Conservation (phyloP, 2,113 vertebrate genomes). For the Noctilio leporinus region DNA sequence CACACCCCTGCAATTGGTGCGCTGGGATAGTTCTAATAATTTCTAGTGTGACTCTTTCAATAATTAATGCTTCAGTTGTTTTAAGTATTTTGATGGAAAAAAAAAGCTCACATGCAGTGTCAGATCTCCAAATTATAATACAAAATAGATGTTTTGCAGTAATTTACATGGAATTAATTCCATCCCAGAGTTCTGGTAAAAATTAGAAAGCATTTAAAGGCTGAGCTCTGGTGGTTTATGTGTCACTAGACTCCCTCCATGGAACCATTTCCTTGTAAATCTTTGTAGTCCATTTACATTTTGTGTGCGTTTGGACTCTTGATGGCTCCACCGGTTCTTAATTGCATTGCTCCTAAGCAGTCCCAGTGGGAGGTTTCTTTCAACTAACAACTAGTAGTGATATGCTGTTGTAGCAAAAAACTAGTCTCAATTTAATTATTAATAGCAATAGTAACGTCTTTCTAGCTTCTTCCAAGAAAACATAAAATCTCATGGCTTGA, state of each 20-base stretch:
- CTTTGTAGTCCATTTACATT: conserved; percentile 54
- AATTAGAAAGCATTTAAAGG: conserved; percentile 61
- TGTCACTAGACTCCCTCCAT: conserved; percentile 34
- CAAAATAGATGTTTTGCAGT: conserved; percentile 66
- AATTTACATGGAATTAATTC: conserved; percentile 66
- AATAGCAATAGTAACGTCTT: not conserved
- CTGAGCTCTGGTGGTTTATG: conserved; percentile 40
- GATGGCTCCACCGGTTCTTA: conserved; percentile 45
- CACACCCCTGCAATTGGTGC: not conserved
- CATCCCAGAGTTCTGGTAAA: conserved; percentile 53
- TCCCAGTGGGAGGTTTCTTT: conserved; percentile 30
- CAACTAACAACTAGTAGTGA: conserved; percentile 47
- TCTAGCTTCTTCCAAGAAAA: conserved; percentile 38
- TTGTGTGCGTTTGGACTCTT: not conserved
- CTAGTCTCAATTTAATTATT: conserved; percentile 51
- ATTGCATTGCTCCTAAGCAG: conserved; percentile 53
- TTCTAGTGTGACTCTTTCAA: conserved; percentile 47
- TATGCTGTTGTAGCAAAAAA: conserved; percentile 1
- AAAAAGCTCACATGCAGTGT: conserved; percentile 15
- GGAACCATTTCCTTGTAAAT: conserved; percentile 57
- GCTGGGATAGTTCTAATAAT: conserved; percentile 32
- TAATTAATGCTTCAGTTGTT: conserved; percentile 71
- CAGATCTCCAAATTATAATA: conserved; percentile 53
- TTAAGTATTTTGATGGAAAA: conserved; percentile 56
- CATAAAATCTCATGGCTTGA: not conserved